phyloP scores from a whole-genome alignment of 2,888 invertebrate genomes.

The Rhimphoctona megacephalus region DNA sequence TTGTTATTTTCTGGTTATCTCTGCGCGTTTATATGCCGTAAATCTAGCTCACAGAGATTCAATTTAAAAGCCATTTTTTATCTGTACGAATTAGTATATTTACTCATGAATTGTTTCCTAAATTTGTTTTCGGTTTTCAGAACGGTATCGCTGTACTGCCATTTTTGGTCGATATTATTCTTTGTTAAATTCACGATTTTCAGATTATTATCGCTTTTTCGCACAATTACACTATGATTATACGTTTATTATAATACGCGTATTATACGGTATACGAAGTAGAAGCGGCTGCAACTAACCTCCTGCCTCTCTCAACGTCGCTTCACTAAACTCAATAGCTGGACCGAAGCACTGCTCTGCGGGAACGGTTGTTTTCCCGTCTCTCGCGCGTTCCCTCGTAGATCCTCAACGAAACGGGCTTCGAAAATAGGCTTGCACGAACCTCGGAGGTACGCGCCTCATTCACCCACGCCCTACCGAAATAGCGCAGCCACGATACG shows the following conservation, averaged over 20 bases:
- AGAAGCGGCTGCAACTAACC: conserved; percentile 10
- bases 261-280: not conserved
- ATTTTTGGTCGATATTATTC: not conserved
- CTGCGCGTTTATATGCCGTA: not conserved
- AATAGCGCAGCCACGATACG: conserved; percentile 76
- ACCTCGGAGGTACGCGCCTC: conserved; percentile 65
- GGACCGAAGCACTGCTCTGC: conserved; percentile 54
- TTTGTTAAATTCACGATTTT: conserved; percentile 1
- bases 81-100: not conserved
- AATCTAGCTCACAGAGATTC: not conserved
- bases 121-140: not conserved
- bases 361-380: conserved; percentile 14
- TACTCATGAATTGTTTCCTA: not conserved
- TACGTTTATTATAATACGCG: not conserved
- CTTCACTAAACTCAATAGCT: conserved; percentile 59
- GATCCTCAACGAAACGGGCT: conserved; percentile 70
- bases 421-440: conserved; percentile 76
- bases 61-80: not conserved
- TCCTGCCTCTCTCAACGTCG: conserved; percentile 63
- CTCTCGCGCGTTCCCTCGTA: conserved; percentile 64
- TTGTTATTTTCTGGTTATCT: not conserved
- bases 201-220: not conserved
- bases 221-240: conserved; percentile 11
- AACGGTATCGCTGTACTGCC: not conserved
- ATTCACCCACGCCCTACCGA: conserved; percentile 81